phyloP scores from a whole-genome alignment of 2,113 vertebrate genomes.

The Oncorhynchus kisutch region DNA sequence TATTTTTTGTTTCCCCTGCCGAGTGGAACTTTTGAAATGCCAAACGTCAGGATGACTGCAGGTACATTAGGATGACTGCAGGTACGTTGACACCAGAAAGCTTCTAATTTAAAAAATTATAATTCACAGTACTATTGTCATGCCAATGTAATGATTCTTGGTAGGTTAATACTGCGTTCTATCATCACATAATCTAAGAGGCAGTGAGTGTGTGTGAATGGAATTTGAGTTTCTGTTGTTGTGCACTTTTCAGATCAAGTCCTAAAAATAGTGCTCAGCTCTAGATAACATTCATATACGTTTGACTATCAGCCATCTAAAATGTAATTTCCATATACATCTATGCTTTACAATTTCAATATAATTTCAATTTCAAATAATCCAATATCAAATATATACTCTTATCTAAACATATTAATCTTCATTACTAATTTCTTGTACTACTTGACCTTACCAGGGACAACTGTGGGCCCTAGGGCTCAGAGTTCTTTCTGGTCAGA shows the following conservation, averaged over 20 bases:
- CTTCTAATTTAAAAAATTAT: neutral
- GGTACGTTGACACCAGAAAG: neutral
- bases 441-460: too few relatives aligned
- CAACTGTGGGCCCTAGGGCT: too few relatives aligned
- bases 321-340: neutral
- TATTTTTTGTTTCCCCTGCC: neutral
- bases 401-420: slow-evolving; percentile 8
- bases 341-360: neutral
- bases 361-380: slow-evolving; percentile 2
- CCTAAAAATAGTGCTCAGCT: neutral
- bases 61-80: neutral
- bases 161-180: neutral
- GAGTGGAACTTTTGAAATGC: neutral
- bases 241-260: neutral
- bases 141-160: neutral
- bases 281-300: neutral
- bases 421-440: slow-evolving; percentile 57
- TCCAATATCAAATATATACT: slow-evolving; percentile 1
- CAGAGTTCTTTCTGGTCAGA: neutral
- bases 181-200: neutral
- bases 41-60: slow-evolving; percentile 1
- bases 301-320: neutral
- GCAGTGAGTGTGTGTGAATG: neutral
- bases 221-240: neutral
- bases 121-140: neutral